Base-by-base conservation (phyloP, 2,113 vertebrate species). In the Oriolus oriolus region DNA sequence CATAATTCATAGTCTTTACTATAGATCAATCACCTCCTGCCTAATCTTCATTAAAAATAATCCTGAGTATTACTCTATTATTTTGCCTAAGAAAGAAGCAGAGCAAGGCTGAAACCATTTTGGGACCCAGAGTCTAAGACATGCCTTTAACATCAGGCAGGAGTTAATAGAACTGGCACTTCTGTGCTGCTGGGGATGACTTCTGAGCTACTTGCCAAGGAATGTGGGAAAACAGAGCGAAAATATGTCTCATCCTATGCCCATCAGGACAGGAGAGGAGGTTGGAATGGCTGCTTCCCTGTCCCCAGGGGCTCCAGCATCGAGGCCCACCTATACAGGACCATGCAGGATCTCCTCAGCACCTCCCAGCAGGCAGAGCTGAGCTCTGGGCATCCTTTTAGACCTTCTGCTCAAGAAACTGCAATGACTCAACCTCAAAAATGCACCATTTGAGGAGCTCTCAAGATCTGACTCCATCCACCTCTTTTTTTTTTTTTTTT, bases 341-440 rank as follows among this genome's bases (percentile, higher is more conserved):
- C 8, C 6, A 6, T 5, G 2, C 1, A 68, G 47, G 52, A 54
- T 20, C 35, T 47, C 1, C 42, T 24, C 26, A 82, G 52, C 4
- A 1, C 23, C 22, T 45, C 27, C 19, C 50, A 41, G 27, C 35
- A 27, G 8, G 35, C 10, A 18, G 13, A 61, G 23, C 20, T 42
- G 35, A 54, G 39, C 54, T 73, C 57, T 30, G 45, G 50, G 18
- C 17, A 44, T 3, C 30, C 33, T 85, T 5, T 83, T 17, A 17
- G 13, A 54, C 24, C 12, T n/a, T 54, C 70, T 93, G 78, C 59
- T 84, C 87, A 37, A 61, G 6, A 93, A 93, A 65, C 17, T 54
- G 35, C 57, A 91, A 42, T 22, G n/a, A 76, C 76, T 84, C 42
- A 54, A 24, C 88, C 54, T 91, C 78, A 87, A 57, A 96, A 94